These are phyloP conservation scores for Falco concolor DNA, from an alignment of 2,797 vertebrate species.

Conservation along the genomic window DNA sequence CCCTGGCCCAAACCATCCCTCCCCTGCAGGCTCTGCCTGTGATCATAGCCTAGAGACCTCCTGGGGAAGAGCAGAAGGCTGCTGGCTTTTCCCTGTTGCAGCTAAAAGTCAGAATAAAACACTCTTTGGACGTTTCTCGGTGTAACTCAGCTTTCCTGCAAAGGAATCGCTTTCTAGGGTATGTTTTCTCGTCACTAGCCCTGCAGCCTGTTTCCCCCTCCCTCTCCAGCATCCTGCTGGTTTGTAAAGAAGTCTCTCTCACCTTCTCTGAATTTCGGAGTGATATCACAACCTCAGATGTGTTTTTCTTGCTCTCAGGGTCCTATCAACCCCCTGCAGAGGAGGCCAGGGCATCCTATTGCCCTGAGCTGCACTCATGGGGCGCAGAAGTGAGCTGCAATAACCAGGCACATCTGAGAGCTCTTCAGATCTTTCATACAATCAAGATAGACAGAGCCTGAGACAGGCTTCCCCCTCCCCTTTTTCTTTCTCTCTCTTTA, in stretches of 20 bases:
- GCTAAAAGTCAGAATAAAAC: fast-evolving
- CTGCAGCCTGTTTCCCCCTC: not conserved
- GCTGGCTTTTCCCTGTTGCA: not conserved
- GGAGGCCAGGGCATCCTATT: not conserved
- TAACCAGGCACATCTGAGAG: not conserved
- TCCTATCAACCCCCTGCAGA: not conserved
- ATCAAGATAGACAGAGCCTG: not conserved
- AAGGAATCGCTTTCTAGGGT: fast-evolving
- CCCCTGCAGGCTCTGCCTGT: too few relatives aligned
- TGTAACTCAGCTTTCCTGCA: not conserved
- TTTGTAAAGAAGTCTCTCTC: not conserved
- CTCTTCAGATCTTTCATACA: not conserved
- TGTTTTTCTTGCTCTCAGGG: not conserved
- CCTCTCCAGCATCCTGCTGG: not conserved
- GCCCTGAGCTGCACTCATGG: not conserved
- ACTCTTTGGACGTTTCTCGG: fast-evolving
- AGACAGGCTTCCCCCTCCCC: not conserved
- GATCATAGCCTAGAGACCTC: not conserved
- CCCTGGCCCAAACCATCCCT: not conserved
- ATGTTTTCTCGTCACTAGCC: not conserved
- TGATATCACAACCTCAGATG: not conserved
- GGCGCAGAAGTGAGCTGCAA: not conserved
- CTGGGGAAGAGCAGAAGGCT: not conserved
- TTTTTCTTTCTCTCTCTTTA: not conserved
- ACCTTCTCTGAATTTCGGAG: not conserved